Percentiles rank a stretch among this genome's conserved stretches.
phyloP scores from a whole-genome alignment of 2,888 invertebrate genomes.

The Subacronicta megacephala region DNA sequence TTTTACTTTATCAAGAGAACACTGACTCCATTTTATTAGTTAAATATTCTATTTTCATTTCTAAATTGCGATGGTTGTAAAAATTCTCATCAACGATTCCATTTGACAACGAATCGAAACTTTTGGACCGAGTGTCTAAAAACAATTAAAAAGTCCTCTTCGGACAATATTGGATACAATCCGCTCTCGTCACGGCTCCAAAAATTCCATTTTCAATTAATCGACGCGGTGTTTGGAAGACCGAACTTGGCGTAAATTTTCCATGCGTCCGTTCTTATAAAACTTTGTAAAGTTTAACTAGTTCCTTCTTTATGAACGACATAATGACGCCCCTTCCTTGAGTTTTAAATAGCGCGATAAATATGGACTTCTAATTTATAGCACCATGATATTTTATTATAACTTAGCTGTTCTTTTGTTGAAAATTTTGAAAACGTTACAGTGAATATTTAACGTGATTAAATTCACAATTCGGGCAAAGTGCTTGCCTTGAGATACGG shows the following conservation, averaged over 20 bases:
- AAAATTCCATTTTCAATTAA: constrained; percentile 57
- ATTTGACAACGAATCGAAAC: constrained; percentile 32
- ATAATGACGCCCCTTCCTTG: background rate
- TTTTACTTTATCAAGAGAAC: too few species aligned
- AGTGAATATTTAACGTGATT: too few species aligned
- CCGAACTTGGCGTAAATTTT: constrained; percentile 5
- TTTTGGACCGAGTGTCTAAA: constrained; percentile 19
- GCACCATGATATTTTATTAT: background rate
- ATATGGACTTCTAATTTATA: constrained; percentile 3
- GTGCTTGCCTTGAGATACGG: too few species aligned
- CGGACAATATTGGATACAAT: constrained; percentile 34
- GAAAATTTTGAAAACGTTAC: too few species aligned
- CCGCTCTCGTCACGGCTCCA: constrained; percentile 24
- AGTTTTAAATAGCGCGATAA: constrained; percentile 1
- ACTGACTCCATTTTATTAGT: too few species aligned
- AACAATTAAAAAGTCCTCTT: constrained; percentile 34
- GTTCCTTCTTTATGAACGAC: constrained; percentile 1
- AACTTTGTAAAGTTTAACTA: constrained; percentile 6
- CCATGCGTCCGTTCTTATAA: background rate
- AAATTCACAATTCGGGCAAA: too few species aligned
- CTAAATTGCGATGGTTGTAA: background rate
- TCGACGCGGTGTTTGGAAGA: constrained; percentile 20
- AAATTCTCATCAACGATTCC: constrained; percentile 15
- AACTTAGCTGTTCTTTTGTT: too few species aligned
- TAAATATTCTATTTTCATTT: background rate